Evolutionary conservation across 1,140 invertebrate species (phyloP).

Genomic region (Cydia splendana): DNA sequence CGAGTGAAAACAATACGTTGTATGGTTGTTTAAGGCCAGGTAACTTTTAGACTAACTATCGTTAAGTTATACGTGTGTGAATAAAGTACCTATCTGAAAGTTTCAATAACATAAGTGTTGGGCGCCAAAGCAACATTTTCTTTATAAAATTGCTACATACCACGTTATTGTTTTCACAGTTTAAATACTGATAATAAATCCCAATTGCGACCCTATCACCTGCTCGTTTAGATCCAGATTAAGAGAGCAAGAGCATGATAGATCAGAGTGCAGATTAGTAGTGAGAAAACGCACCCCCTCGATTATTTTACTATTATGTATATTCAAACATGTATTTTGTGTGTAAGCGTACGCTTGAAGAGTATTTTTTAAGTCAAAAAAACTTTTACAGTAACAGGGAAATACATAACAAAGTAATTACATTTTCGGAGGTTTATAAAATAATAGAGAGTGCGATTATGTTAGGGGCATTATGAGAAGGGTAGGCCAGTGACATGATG

Average conservation of each 20-base stretch:
- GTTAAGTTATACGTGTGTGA: no score
- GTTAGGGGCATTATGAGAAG: conserved; percentile 5
- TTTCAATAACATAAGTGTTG: no score
- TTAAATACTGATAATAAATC: neutral
- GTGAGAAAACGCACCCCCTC: neutral
- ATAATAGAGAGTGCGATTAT: neutral
- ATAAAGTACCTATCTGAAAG: no score
- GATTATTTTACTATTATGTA: neutral
- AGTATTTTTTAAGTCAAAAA: no score
- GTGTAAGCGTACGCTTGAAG: no score
- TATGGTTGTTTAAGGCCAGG: neutral
- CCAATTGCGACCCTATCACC: neutral
- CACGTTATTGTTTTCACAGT: neutral
- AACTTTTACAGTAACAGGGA: no score
- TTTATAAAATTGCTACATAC: neutral
- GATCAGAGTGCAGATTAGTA: conserved; percentile 11
- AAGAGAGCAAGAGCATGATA: conserved; percentile 27
- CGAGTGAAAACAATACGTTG: neutral
- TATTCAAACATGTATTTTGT: no score
- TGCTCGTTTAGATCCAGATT: neutral
- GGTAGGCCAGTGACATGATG: conserved; percentile 22
- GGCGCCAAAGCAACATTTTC: no score
- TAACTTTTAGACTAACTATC: no score
- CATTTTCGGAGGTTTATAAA: neutral
- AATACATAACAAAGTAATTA: no score